Percentiles rank a stretch among this genome's conserved stretches.
phyloP scores from a whole-genome alignment of 2,113 vertebrate species.

The Mustela nigripes region DNA sequence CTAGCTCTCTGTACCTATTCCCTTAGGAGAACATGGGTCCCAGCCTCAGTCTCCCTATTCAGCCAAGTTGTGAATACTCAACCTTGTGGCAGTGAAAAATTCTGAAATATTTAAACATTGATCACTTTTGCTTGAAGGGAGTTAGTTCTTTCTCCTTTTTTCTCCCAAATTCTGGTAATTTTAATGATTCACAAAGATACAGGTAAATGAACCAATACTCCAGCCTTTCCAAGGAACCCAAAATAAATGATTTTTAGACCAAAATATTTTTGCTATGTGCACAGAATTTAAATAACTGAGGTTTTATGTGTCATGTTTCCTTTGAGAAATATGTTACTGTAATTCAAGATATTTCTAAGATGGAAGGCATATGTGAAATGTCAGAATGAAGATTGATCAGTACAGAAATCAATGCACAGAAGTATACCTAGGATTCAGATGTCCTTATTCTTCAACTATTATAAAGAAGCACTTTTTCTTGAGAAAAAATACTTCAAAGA shows the following conservation, averaged over 20 bases:
- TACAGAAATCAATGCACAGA: neutral
- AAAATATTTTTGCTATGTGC: constrained; percentile 16
- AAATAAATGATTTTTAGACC: constrained; percentile 1
- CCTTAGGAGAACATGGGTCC: accelerated
- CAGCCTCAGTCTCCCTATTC: neutral
- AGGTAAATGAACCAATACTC: neutral
- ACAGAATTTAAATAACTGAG: neutral
- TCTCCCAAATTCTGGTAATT: neutral
- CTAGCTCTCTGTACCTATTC: neutral
- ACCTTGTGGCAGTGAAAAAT: neutral
- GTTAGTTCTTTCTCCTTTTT: neutral
- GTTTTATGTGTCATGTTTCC: neutral
- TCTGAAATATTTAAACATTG: neutral
- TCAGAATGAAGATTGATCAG: neutral
- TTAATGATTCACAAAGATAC: neutral
- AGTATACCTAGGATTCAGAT: neutral
- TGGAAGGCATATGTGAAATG: neutral
- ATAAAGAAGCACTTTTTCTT: neutral
- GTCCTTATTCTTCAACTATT: neutral
- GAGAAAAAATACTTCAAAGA: neutral
- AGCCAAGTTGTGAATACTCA: neutral
- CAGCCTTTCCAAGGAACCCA: neutral
- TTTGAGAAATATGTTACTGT: neutral
- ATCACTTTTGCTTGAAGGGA: neutral
- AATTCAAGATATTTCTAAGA: constrained; percentile 40